Evolutionary conservation across 2,888 invertebrate genomes (phyloP).

Genomic region (Celastrina argiolus): DNA sequence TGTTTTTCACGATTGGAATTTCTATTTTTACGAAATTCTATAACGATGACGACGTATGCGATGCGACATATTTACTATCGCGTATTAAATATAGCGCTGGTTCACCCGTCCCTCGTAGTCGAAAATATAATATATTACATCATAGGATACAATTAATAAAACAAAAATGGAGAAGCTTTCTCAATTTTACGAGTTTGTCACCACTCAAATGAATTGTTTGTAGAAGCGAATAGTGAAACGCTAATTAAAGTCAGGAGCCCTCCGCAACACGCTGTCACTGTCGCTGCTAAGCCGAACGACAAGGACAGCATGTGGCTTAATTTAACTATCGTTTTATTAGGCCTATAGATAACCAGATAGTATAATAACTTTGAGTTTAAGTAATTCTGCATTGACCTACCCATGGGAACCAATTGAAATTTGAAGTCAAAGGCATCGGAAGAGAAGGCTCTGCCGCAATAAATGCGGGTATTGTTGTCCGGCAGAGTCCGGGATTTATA

Average conservation of each 20-base stretch:
- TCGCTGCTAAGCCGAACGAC: no score
- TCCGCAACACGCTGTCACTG: no score
- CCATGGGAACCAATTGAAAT: neutral
- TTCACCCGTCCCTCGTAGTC: neutral
- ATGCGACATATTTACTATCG: neutral
- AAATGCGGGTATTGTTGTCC: constrained; percentile 12
- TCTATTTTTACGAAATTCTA: constrained; percentile 28
- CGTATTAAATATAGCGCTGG: neutral
- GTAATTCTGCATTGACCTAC: no score
- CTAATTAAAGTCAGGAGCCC: no score
- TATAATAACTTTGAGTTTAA: no score
- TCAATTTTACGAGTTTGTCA: no score
- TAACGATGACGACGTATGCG: constrained; percentile 9
- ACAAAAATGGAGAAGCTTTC: neutral
- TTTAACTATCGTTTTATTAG: no score
- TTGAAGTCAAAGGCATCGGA: neutral
- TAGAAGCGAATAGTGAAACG: no score
- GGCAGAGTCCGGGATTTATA: neutral
- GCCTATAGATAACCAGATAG: no score
- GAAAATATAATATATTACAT: neutral
- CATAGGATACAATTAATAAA: neutral
- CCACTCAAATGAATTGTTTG: no score
- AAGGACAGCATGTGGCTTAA: no score
- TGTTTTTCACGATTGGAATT: constrained; percentile 31
- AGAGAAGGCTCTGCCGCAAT: neutral